Base-by-base conservation (phyloP, 35 echinoderm and acorn worm genomes). In the Heliocidaris tuberculata region DNA sequence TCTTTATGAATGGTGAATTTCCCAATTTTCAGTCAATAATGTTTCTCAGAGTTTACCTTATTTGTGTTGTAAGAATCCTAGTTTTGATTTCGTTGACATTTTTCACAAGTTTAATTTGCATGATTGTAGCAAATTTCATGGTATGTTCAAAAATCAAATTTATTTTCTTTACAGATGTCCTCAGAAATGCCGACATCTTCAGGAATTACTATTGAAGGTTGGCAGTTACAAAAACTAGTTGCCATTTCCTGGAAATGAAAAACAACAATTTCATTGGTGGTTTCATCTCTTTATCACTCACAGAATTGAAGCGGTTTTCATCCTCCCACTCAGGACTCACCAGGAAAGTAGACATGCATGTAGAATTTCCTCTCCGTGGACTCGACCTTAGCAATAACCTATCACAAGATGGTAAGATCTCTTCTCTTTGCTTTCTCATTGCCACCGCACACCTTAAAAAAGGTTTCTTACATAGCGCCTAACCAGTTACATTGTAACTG, bases 231-330 rank as follows among this genome's bases (percentile, higher is more conserved):
- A 42, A 42, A 86, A 86, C 21, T 21, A 32, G 85, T 56, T 56
- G 52, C 52, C 10, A 10, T 56, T 56, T 56, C 9, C 8, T 13
- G 11, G 52, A 2, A 56, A 11, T 56, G 52, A 56, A 13, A 12
- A 56, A 56, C 52, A 56, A 13, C 52, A 56, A 56, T 56, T 15
- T 56, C 52, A 56, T 56, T 1, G 52, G 52, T 30, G 89, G 30
- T 89, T 92, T 96, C 50, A 48, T 94, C 86, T 94, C 5, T 95
- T 50, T 42, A 97, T 60, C 31, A 31, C 15, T 94, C 2, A 61
- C 87, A 97, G 97, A 97, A 88, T 90, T 97, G 50, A 97, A 97
- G 94, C 71, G 97, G 31, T 97, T 97, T 89, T 96, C 94, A 48
- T 94, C 95, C 4, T 65, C 90, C 0, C 88, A 59, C 32, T 30